These are phyloP conservation scores for Ceyx cyanopectus DNA, from an alignment of 2,113 vertebrate genomes.

Conservation along the genomic window DNA sequence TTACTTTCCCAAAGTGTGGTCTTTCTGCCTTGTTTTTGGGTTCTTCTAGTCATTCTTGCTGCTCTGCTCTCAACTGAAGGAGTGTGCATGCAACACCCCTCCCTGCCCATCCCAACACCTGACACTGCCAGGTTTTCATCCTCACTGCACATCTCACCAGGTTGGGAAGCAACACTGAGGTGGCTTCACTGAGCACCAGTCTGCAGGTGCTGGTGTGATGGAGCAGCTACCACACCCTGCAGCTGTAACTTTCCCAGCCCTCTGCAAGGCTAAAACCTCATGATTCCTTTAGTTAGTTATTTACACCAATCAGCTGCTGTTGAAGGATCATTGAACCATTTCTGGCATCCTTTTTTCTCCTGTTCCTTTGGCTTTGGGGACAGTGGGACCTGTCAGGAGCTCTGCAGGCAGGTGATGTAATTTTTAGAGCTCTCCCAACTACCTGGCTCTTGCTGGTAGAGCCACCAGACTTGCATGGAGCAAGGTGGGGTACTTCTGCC, in stretches of 20 bases:
- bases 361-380: neutral
- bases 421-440: neutral
- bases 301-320: neutral
- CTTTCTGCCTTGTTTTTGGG: neutral
- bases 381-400: neutral
- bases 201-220: neutral
- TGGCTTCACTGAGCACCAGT: neutral
- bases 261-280: neutral
- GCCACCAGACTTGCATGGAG: neutral
- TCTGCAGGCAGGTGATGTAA: accelerated
- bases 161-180: neutral
- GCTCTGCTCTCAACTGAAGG: neutral
- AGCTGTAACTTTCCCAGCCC: neutral
- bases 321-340: neutral
- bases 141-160: accelerated
- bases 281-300: neutral
- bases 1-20: neutral
- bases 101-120: neutral
- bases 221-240: neutral
- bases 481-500: neutral
- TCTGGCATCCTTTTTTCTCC: neutral
- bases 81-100: neutral
- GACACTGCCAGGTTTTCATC: neutral
- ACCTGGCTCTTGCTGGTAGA: neutral
- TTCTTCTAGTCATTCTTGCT: neutral